These are phyloP conservation scores for Amia ocellicauda DNA, from an alignment of 2,113 vertebrate genomes.

Conservation along the genomic window DNA sequence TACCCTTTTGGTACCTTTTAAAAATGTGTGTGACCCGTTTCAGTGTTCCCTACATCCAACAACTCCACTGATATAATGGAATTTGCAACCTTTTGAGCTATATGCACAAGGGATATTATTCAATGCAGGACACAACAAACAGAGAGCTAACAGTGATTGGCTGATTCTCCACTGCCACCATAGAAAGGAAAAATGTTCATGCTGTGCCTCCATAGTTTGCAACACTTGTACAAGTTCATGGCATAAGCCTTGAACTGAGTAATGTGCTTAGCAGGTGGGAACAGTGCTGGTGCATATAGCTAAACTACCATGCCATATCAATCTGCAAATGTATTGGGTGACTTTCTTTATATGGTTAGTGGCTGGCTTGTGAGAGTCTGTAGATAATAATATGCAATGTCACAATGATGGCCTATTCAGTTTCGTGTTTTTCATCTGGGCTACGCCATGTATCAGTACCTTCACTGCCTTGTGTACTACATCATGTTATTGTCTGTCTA, in stretches of 20 bases:
- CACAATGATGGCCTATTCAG: slow-evolving; percentile 5
- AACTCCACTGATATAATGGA: slow-evolving; percentile 15
- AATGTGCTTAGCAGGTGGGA: slow-evolving; percentile 20
- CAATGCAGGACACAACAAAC: slow-evolving; percentile 21
- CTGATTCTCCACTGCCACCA: slow-evolving; percentile 24
- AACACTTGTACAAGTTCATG: not conserved
- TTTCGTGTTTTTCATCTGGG: no score
- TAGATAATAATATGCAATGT: slow-evolving; percentile 1
- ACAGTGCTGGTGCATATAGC: slow-evolving; percentile 8
- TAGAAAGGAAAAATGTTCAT: slow-evolving; percentile 18
- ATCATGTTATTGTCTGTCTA: not conserved
- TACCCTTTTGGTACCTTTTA: slow-evolving; percentile 19
- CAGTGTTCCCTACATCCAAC: slow-evolving; percentile 17
- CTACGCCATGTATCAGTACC: no score
- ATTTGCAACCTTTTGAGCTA: slow-evolving; percentile 24
- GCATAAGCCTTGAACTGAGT: not conserved
- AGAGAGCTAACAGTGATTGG: slow-evolving; percentile 23
- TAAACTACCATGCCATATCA: slow-evolving; percentile 16
- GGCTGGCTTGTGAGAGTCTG: slow-evolving; percentile 20
- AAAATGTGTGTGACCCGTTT: slow-evolving; percentile 31
- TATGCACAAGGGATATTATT: slow-evolving; percentile 30
- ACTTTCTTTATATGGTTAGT: slow-evolving; percentile 16
- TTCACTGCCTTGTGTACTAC: no score
- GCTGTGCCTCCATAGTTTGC: not conserved
- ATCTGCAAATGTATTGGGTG: slow-evolving; percentile 27